Conservation (phyloP, 2,797 vertebrate species). For the Florisuga fusca region DNA sequence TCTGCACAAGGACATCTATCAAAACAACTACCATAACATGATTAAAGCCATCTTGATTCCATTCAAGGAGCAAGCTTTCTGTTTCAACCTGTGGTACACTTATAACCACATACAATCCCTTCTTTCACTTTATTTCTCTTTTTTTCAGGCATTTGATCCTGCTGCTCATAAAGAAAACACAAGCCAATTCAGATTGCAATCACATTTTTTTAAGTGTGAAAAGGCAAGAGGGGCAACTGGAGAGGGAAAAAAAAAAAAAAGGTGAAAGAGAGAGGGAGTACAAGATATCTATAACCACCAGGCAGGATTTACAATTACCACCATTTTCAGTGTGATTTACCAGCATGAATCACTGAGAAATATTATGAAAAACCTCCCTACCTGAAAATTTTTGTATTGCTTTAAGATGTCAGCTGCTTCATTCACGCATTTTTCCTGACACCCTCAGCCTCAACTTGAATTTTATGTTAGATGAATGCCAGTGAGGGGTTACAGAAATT, state of each 20-base stretch:
- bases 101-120: neutral
- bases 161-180: neutral
- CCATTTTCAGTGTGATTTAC: neutral
- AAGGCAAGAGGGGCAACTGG: neutral
- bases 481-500: neutral
- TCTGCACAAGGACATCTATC: neutral
- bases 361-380: neutral
- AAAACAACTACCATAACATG: neutral
- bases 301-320: neutral
- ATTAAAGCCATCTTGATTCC: neutral
- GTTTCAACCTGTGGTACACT: neutral
- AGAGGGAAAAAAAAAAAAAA: too few species aligned
- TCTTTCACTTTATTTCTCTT: neutral
- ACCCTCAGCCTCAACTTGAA: neutral
- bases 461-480: neutral
- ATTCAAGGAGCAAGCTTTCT: neutral
- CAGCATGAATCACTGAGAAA: neutral
- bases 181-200: neutral
- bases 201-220: neutral
- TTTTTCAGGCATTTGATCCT: neutral
- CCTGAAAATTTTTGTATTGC: neutral
- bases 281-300: neutral
- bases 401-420: neutral
- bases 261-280: rapidly evolving
- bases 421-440: neutral